These are phyloP conservation scores for Labrus mixtus DNA, from an alignment of 2,113 vertebrate species.

Conservation along the genomic window DNA sequence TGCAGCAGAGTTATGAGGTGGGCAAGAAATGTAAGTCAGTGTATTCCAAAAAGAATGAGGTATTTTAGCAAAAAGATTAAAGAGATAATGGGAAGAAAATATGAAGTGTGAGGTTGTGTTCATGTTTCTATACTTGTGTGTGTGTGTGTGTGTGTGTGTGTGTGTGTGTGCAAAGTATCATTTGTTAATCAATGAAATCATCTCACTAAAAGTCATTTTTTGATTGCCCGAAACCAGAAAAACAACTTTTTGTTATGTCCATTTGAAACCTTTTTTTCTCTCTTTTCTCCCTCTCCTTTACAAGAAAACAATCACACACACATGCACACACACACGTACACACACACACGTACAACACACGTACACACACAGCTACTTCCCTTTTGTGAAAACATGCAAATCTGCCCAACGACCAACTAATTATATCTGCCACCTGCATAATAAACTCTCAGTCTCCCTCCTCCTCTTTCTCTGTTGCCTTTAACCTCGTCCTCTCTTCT, in stretches of 20 bases:
- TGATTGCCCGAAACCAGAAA: constrained; percentile 63
- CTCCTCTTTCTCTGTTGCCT: constrained; percentile 32
- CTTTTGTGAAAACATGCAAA: constrained; percentile 88
- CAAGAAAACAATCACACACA: constrained; percentile 7
- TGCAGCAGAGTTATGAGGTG: constrained; percentile 16
- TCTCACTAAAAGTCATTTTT: constrained; percentile 25
- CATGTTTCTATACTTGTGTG: not conserved
- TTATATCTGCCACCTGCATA: constrained; percentile 87
- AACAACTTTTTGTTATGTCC: constrained; percentile 51
- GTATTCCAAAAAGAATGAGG: constrained; percentile 8
- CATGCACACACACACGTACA: constrained; percentile 16
- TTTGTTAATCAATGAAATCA: constrained; percentile 21
- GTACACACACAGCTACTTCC: constrained; percentile 76
- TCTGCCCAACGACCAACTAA: constrained; percentile 86
- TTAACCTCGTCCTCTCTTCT: constrained; percentile 36
- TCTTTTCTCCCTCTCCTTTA: constrained; percentile 8
- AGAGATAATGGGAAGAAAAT: not conserved
- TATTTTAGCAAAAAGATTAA: not conserved
- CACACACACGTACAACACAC: constrained; percentile 36
- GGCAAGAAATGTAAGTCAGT: not conserved
- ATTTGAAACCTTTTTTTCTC: constrained; percentile 47
- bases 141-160: not conserved
- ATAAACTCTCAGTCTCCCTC: constrained; percentile 72
- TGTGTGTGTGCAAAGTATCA: constrained; percentile 12
- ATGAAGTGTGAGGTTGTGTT: not conserved